Evolutionary conservation across 2,888 invertebrate species (phyloP), one percentile per base, ranked within the genome.

Genomic region (Drosophila nr. perissopoda): DNA sequence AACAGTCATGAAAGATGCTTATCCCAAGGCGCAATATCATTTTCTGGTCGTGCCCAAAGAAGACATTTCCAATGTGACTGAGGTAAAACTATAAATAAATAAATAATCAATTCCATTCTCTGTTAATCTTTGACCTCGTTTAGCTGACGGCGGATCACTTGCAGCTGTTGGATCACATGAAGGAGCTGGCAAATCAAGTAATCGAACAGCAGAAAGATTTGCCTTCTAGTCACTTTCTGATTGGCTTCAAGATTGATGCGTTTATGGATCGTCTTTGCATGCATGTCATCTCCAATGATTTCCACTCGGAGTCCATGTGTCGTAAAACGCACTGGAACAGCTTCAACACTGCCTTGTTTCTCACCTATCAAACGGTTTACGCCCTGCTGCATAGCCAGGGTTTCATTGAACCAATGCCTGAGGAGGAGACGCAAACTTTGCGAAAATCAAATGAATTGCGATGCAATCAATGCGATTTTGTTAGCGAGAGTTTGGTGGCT

Each of bases 201-300:
- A 89, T 85, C 52, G 72, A 79, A 4, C 25, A 54, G 34, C 73
- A 82, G 21, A 27, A 65, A 0, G 2, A 54, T 7, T 42, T 82
- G 33, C 45, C 58, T 0, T 45, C 67, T 1, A 68, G 29, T 2
- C 49, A 73, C 11, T 89, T 90, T 66, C 54, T 71, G 8, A 74
- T 84, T 34, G 84, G 89, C 21, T 84, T 89, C 48, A 87, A 84
- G 51, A 45, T 62, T 0, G 49, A 76, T 29, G 18, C 69, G 1
- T 74, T 65, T 13, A 79, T 81, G 79, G 36, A 69, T 21, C 33
- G 72, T 2, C 62, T 85, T 0, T 73, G 62, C 29, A 53, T 85
- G 64, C 85, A 89, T 51, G 89, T 85, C 2, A 61, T 89, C 10
- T 86, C 85, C 1, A 60, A 79, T 13, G 89, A 86, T 52, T 86